A percentile compares a stretch with the other conserved stretches of the same genome.
Conservation (phyloP, 2,113 vertebrate genomes). For the Salvator merianae region DNA sequence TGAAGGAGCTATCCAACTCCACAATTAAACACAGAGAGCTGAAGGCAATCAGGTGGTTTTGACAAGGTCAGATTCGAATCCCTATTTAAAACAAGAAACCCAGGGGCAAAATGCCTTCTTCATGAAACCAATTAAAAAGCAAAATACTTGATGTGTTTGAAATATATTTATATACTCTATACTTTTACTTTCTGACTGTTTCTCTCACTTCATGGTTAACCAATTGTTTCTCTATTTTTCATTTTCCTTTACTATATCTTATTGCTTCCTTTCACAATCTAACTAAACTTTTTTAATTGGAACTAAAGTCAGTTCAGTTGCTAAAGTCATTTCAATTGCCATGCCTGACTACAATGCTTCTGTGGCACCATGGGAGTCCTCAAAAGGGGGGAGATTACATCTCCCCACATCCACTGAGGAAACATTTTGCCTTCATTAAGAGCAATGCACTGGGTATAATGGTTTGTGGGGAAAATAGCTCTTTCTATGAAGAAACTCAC, state of each 20-base stretch:
- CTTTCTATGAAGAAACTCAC: too few species aligned
- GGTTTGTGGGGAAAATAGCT: too few species aligned
- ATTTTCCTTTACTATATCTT: not conserved
- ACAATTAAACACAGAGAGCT: slow-evolving; percentile 12
- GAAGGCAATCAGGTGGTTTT: not conserved
- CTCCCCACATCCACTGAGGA: too few species aligned
- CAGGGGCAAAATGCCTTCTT: slow-evolving; percentile 21
- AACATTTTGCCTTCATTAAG: too few species aligned
- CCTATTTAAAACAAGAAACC: not conserved
- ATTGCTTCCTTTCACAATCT: not conserved
- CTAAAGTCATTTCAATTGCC: too few species aligned
- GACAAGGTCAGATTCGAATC: slow-evolving; percentile 24
- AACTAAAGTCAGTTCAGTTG: not conserved
- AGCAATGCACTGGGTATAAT: too few species aligned
- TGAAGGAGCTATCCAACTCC: not conserved
- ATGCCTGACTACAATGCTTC: not conserved
- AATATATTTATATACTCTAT: slow-evolving; percentile 1
- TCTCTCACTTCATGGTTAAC: not conserved
- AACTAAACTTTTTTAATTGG: not conserved
- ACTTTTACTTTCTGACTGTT: not conserved
- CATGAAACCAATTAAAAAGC: slow-evolving; percentile 15
- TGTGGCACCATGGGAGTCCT: too few species aligned
- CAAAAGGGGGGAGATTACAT: too few species aligned
- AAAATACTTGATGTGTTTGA: slow-evolving; percentile 7
- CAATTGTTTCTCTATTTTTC: not conserved